Base-by-base conservation (phyloP, 2,797 vertebrate species). In the Alosa sapidissima region DNA sequence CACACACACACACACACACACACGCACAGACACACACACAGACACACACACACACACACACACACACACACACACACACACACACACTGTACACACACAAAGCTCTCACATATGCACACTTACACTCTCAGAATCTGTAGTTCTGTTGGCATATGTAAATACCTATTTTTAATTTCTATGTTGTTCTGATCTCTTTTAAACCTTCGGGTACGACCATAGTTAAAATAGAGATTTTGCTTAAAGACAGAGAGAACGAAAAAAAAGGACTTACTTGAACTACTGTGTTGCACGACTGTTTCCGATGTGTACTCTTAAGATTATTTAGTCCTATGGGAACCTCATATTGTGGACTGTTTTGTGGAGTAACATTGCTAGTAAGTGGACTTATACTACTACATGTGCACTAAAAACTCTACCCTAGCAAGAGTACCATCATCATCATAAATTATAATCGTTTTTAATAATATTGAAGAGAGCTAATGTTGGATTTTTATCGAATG, bases 221-320 rank as follows among this genome's bases (percentile, higher is more conserved):
- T 62, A 78, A 41, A 72, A 72, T 28, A 72, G 65, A 72, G 33
- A n/a, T 78, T 78, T 78, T 78, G 47, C 72, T 45, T 47, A 78
- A 78, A 78, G 19, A 78, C 72, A 78, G 14, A 72, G 28, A 72
- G 62, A 68, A 33, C 41, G 33, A 21, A 62, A 36, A 68, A 90
- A 92, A 92, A 88, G 91, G 88, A 92, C 90, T 91, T 95, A 95
- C 94, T 94, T 96, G 94, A 95, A 95, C 88, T 91, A 92, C 92
- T 92, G 91, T 92, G 93, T 78, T 78, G 41, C 72, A 78, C 72
- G 72, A 78, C 16, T 78, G 36, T 78, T 41, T 47, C 81, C 16
- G 19, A 9, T 60, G 81, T 68, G 72, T 78, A 78, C 72, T 72
- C 36, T 41, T 19, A 78, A 45, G 72, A 45, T 78, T 78, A 21